These are phyloP conservation scores for Tachycineta bicolor DNA, from an alignment of 2,113 vertebrate genomes.

Conservation along the genomic window DNA sequence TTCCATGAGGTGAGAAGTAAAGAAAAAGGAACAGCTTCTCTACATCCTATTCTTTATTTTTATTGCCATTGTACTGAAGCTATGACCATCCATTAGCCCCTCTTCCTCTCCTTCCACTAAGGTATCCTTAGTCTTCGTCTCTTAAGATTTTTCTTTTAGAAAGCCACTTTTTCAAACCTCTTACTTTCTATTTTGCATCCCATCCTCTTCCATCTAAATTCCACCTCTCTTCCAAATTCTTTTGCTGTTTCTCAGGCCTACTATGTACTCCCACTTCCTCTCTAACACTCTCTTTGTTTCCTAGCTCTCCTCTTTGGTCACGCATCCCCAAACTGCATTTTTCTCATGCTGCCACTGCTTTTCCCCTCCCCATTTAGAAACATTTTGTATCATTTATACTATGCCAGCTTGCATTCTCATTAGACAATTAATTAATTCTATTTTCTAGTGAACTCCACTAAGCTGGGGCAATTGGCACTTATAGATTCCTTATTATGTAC, in stretches of 20 bases:
- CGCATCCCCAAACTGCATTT: background rate
- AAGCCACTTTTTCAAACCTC: background rate
- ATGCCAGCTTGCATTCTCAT: background rate
- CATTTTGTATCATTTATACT: background rate
- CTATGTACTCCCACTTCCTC: background rate
- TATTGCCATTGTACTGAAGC: background rate
- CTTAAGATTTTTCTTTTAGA: background rate
- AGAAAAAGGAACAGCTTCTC: background rate
- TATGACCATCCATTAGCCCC: background rate
- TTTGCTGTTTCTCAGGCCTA: background rate
- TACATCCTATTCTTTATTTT: background rate
- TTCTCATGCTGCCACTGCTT: background rate
- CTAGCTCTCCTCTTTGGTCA: background rate
- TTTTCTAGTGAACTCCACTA: background rate
- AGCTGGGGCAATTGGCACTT: background rate
- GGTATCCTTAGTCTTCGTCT: background rate
- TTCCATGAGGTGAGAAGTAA: background rate
- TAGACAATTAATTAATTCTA: background rate
- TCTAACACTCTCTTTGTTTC: background rate
- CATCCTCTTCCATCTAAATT: background rate
- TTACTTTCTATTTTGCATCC: background rate
- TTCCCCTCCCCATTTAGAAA: background rate
- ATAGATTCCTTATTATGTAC: background rate
- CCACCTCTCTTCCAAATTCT: background rate
- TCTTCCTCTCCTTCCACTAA: background rate